Conservation (phyloP, 2,888 invertebrate genomes). For the Pinctada fucata region DNA sequence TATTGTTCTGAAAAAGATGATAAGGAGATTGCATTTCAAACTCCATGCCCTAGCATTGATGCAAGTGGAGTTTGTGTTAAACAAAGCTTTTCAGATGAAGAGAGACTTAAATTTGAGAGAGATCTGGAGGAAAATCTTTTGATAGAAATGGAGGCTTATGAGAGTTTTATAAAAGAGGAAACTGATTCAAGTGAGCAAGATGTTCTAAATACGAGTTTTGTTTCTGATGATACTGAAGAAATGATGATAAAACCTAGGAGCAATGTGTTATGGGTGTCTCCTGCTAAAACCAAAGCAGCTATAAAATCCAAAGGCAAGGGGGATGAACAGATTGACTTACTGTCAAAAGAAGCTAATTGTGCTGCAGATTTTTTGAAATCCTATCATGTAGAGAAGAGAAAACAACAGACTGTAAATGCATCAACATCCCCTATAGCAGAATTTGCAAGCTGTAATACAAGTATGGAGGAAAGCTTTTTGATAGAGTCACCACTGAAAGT, state of each 20-base stretch:
- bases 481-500: constrained; percentile 17
- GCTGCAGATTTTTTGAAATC: background rate
- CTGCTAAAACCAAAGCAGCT: background rate
- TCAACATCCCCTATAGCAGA: constrained; percentile 35
- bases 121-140: background rate
- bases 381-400: background rate
- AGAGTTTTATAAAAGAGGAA: background rate
- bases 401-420: constrained; percentile 3
- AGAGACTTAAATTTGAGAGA: background rate
- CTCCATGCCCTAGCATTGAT: background rate
- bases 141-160: background rate
- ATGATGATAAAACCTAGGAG: background rate
- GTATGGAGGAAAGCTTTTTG: constrained; percentile 28
- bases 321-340: background rate
- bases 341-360: background rate
- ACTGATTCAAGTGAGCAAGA: background rate
- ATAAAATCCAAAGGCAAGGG: too few species aligned
- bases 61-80: background rate
- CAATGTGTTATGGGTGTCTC: background rate
- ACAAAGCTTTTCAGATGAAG: background rate
- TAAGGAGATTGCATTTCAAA: background rate
- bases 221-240: background rate
- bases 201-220: background rate
- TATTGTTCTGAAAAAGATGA: background rate
- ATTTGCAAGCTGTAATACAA: constrained; percentile 29